phyloP scores from a whole-genome alignment of 2,797 vertebrate species.

The Syndactyla subalaris region DNA sequence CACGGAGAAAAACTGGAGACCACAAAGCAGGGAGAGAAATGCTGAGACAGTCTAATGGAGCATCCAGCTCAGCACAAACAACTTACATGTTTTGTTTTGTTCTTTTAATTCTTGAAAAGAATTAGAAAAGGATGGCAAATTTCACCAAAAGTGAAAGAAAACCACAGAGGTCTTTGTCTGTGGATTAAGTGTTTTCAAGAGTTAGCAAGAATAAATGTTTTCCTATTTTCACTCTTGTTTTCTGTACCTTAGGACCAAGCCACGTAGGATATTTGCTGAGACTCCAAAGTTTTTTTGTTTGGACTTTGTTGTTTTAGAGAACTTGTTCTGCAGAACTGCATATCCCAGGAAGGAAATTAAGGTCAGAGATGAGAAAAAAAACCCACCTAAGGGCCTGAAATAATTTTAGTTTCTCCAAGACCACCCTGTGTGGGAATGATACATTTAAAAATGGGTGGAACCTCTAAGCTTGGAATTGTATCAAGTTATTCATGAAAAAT shows the following conservation, averaged over 20 bases:
- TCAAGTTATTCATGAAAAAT: slow-evolving; percentile 34
- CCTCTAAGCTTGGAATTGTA: slow-evolving; percentile 16
- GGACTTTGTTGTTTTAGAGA: background rate
- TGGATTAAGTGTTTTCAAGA: background rate
- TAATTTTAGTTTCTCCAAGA: slow-evolving; percentile 8
- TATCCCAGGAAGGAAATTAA: slow-evolving; percentile 4
- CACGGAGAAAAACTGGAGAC: background rate
- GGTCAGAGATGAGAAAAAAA: slow-evolving; percentile 31
- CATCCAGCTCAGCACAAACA: background rate
- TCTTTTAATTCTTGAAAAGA: slow-evolving; percentile 41
- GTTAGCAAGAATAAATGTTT: background rate
- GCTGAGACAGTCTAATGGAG: background rate
- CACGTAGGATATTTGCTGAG: background rate
- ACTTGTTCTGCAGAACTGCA: background rate
- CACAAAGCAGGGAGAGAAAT: background rate
- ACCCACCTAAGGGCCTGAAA: slow-evolving; percentile 24
- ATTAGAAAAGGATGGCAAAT: slow-evolving; percentile 17
- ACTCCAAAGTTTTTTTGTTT: background rate
- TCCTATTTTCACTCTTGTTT: background rate
- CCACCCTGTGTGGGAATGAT: slow-evolving; percentile 21
- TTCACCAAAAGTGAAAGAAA: slow-evolving; percentile 31
- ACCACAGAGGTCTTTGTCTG: background rate
- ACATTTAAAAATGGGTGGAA: slow-evolving; percentile 41
- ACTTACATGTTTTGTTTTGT: background rate
- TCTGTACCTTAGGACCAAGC: slow-evolving; percentile 12